Conservation (phyloP, 2,113 vertebrate genomes). For the Mesitornis unicolor region DNA sequence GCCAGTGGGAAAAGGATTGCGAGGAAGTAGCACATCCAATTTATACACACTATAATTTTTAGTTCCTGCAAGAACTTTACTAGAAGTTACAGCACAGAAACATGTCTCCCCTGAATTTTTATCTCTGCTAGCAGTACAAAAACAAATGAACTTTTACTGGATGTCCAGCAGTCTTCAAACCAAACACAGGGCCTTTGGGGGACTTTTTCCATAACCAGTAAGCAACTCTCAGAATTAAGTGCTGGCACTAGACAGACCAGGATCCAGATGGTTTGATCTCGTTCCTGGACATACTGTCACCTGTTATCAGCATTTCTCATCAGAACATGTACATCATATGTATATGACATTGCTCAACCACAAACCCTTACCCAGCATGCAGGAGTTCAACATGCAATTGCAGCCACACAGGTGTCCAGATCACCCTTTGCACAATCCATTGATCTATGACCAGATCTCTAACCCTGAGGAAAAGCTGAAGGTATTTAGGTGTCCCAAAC, state of each 20-base stretch:
- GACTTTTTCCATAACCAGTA: neutral
- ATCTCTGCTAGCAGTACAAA: neutral
- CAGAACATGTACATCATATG: neutral
- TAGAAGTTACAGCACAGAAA: neutral
- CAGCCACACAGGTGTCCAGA: neutral
- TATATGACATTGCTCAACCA: neutral
- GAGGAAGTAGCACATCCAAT: neutral
- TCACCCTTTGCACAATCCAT: fast-evolving
- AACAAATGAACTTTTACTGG: neutral
- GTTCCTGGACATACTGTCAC: neutral
- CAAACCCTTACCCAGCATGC: neutral
- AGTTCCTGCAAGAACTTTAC: neutral
- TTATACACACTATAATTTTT: neutral
- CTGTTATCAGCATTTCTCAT: neutral
- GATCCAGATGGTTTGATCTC: neutral
- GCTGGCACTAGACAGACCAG: neutral
- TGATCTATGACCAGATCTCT: neutral
- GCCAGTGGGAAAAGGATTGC: neutral
- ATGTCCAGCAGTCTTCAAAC: neutral
- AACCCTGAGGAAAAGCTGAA: neutral
- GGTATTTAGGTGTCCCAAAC: fast-evolving
- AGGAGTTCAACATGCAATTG: neutral
- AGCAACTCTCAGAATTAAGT: neutral
- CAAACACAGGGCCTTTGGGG: neutral
- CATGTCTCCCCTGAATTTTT: neutral